Base-by-base conservation (phyloP, 2,888 invertebrate genomes). In the Thecophora atra region DNA sequence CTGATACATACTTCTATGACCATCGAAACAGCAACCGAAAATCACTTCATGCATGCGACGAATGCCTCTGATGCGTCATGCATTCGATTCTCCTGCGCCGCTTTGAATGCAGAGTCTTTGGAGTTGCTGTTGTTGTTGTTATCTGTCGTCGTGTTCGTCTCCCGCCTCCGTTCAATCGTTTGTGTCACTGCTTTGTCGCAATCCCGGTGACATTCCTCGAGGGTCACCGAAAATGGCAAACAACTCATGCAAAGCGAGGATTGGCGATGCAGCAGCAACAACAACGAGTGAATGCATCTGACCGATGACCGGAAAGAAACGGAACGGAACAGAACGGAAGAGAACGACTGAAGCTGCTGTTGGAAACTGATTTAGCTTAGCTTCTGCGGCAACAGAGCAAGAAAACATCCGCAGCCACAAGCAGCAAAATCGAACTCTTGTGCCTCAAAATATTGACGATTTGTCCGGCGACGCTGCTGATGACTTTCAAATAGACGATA, bases 181-280 rank as follows among this genome's bases (percentile, higher is more conserved):
- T 42, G 42, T 15, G n/a, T n/a, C 15, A 26, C 30, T 3, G 21
- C 67, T 67, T 42, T 56, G 56, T 13, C 56, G 13, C 26, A 21
- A 26, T 15, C 17, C 44, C n/a, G 24, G 52, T 52, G 65, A 60
- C 66, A 71, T 66, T 71, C 66, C 67, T 67, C 67, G 47, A 52
- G 72, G 72, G 72, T 71, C 71, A 47, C 60, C 68, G 26, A 69
- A 68, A 64, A 54, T 44, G 56, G 19, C 63, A 56, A 68, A 30
- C 56, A 52, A 68, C 30, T 68, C 64, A 69, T 72, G 72, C 72
- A 37, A 62, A 69, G 28, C 19, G 26, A n/a, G 52, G 47, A 7
- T 26, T 51, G 51, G 24, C 17, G 15, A 19, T 30, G 44, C 15
- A 21, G 21, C 17, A 19, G 24, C 58, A 58, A 37, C 26, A 42